These are phyloP conservation scores for Drosophila maculinotata DNA, from an alignment of 2,888 invertebrate genomes.

Conservation along the genomic window DNA sequence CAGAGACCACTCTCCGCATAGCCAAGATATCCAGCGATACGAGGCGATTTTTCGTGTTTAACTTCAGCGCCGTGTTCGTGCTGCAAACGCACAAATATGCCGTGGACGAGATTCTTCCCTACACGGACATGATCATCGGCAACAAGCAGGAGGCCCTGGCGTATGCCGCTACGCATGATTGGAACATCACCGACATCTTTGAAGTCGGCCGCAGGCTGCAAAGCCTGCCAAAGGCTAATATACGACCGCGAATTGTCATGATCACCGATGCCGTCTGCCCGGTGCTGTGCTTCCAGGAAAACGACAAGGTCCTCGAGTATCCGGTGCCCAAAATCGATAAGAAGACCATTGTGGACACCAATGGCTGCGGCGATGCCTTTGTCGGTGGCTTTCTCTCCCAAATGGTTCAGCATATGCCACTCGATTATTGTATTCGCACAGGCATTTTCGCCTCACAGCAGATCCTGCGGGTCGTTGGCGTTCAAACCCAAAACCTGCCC, in stretches of 20 bases:
- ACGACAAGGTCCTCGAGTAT: constrained; percentile 51
- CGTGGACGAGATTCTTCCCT: constrained; percentile 40
- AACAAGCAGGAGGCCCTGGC: constrained; percentile 67
- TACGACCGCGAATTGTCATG: constrained; percentile 45
- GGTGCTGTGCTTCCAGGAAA: constrained; percentile 57
- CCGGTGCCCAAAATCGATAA: constrained; percentile 58
- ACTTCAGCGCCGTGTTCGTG: constrained; percentile 71
- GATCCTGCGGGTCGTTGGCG: constrained; percentile 44
- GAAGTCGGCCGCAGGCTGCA: constrained; percentile 60
- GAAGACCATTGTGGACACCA: constrained; percentile 53
- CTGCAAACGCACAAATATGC: constrained; percentile 32
- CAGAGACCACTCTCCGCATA: constrained; percentile 30
- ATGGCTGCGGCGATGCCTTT: constrained; percentile 71
- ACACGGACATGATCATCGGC: constrained; percentile 59
- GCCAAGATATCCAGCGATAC: constrained; percentile 25
- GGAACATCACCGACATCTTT: constrained; percentile 57
- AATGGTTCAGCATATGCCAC: constrained; percentile 61
- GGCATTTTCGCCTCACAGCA: constrained; percentile 70
- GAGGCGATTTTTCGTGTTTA: constrained; percentile 47
- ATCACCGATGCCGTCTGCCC: constrained; percentile 62
- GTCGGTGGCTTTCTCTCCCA: constrained; percentile 71
- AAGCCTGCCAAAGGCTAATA: constrained; percentile 45
- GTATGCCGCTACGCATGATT: constrained; percentile 38
- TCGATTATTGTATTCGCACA: constrained; percentile 70
- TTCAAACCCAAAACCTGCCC: constrained; percentile 54